Conservation (phyloP, 2,113 vertebrate genomes). For the Haemorhous mexicanus region DNA sequence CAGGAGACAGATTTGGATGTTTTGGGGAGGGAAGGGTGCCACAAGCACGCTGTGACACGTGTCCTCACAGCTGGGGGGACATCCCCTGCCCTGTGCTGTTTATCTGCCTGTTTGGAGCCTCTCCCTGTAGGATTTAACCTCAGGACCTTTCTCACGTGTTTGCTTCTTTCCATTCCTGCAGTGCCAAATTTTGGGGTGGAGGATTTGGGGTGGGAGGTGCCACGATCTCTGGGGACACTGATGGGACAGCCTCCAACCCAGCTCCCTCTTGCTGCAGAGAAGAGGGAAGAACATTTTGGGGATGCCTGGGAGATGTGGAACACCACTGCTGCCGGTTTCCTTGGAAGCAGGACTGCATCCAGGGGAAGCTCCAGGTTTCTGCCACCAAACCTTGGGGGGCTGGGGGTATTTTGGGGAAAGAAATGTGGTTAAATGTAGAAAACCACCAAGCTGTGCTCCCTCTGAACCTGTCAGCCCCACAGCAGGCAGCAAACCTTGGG, state of each 20-base stretch:
- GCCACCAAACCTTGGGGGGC: not conserved
- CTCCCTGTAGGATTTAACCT: not conserved
- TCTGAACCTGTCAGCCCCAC: not conserved
- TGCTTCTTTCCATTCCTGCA: not conserved
- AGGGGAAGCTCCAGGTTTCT: not conserved
- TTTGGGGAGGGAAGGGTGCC: not conserved
- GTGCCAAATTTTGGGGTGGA: not conserved
- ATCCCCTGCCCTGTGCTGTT: not conserved
- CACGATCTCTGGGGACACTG: not conserved
- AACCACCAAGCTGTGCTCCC: not conserved
- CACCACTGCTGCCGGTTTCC: not conserved
- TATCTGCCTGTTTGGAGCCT: not conserved
- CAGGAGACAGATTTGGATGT: not conserved
- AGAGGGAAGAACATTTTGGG: not conserved
- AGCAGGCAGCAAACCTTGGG: not conserved
- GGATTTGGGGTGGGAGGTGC: not conserved
- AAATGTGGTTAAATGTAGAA: not conserved
- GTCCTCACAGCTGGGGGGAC: not conserved
- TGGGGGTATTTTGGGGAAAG: not conserved
- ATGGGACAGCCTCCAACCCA: not conserved
- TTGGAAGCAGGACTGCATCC: not conserved
- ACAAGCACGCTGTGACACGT: accelerated
- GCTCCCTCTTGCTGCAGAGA: not conserved
- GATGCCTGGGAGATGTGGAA: not conserved
- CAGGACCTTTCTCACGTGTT: not conserved